Evolutionary conservation across 2,888 invertebrate genomes (phyloP), one percentile per base, ranked within the genome.

Genomic region (Cetonia aurata): DNA sequence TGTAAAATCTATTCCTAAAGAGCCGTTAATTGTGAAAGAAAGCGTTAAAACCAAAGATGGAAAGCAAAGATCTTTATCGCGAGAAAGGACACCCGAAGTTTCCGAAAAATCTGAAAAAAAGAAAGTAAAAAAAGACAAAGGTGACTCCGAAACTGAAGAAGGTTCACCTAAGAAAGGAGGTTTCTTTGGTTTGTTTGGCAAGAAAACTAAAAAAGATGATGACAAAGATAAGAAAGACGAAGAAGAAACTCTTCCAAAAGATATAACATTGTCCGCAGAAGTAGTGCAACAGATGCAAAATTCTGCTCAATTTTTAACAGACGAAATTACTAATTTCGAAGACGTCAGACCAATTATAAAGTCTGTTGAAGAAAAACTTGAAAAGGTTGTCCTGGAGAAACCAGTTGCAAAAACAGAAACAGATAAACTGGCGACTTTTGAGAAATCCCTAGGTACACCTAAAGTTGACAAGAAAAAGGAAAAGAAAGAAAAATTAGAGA

Each of bases 171-270:
- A 74, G 70, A 75, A 73, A 53, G 57, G 73, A 65, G 77, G 79
- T 65, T 75, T 79, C 70, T 78, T 79, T 70, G 71, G 73, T 19
- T 42, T 77, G 57, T 76, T 78, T 72, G 73, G 74, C 10, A 78
- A 77, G 48, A 71, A 71, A 62, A 17, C 50, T n/a, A 60, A 42
- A 41, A 68, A 70, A 48, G 70, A 70, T 25, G 72, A 71, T 12
- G 67, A 66, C n/a, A 72, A 72, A 69, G 73, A 71, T 41, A 68
- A 60, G 13, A 66, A 68, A 13, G 67, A 73, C 55, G 50, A 41
- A 9, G 69, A 70, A 48, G 46, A 65, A 52, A 3, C 9, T 37
- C 15, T 42, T 55, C 41, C 46, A 9, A 52, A 37, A 17, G 68
- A 68, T 12, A 55, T 59, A 3, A 46, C 15, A 13, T 17, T 65